Base-by-base conservation (phyloP, 2,797 vertebrate species). In the Melanotaenia boesemani region DNA sequence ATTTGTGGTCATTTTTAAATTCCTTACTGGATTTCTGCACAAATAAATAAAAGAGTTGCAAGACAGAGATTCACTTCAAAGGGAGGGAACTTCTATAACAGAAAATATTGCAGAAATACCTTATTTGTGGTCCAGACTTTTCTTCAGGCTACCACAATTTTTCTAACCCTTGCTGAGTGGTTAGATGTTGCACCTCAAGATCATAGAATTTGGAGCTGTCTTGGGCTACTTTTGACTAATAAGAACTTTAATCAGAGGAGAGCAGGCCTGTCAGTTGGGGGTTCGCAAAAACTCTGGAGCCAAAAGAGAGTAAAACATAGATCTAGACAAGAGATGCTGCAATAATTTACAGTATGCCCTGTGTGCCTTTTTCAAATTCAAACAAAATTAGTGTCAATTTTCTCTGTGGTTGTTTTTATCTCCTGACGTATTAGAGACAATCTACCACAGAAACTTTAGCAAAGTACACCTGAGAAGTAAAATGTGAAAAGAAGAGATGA, bases 391-490 rank as follows among this genome's bases (percentile, higher is more conserved):
- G 2, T 52, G 55, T 34, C 20, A 30, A 26, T 63, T 67, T 50
- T 18, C 34, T 61, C 37, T 63, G 30, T 34, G 15, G 36, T 44
- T 72, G 12, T n/a, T 70, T 59, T 72, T 28, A 78, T 58, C 55
- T 74, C 16, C 46, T 20, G 16, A 2, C 67, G 56, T 7, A 32
- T 44, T 28, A 28, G 5, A 30, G 56, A 48, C 5, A 46, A 26
- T 70, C 70, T 66, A 12, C 12, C 55, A 63, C 30, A 44, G 1
- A 24, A 9, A 18, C 13, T 56, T 46, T 56, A 59, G 18, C 37
- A 41, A 55, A 75, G 34, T 24, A 37, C 34, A 64, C n/a, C 22
- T 67, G 24, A 63, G 76, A 18, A 48, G 28, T 13, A 2, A 72
- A 63, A 65, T 13, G 39, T 60, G 4, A 55, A 48, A 22, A 32